Evolutionary conservation across 2,797 vertebrate species (phyloP).

Genomic region (Spea hammondii): DNA sequence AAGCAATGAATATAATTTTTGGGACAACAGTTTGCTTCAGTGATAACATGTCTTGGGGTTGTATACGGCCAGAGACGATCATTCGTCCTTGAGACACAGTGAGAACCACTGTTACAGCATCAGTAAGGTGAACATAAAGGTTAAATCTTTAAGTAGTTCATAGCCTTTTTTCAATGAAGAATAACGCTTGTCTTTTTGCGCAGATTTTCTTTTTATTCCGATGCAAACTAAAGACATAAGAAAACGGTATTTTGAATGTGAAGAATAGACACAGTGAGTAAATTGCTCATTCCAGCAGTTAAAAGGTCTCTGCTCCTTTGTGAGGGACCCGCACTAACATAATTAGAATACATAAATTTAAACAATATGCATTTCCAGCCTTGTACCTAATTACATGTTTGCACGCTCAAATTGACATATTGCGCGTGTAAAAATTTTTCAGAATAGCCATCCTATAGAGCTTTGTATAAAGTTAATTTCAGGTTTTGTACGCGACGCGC

Average conservation of each 20-base stretch:
- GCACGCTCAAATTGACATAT: conserved; percentile 43
- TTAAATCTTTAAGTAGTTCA: conserved; percentile 70
- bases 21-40: conserved; percentile 78
- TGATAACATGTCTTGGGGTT: conserved; percentile 83
- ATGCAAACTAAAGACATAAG: background rate
- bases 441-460: conserved; percentile 47
- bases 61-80: conserved; percentile 74
- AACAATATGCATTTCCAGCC: conserved; percentile 36
- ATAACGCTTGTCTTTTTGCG: conserved; percentile 58
- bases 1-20: conserved; percentile 92
- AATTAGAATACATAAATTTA: conserved; percentile 47
- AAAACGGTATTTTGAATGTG: conserved; percentile 21
- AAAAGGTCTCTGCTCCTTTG: conserved; percentile 37
- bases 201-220: background rate
- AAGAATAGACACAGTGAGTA: conserved; percentile 6
- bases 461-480: conserved; percentile 48
- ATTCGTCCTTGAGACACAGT: conserved; percentile 77
- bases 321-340: conserved; percentile 32
- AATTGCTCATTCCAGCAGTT: conserved; percentile 24
- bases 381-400: conserved; percentile 50
- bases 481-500: conserved; percentile 42
- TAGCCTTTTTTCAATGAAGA: conserved; percentile 65
- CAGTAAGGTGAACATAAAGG: conserved; percentile 70
- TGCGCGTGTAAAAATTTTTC: conserved; percentile 47
- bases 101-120: conserved; percentile 69